phyloP scores from a whole-genome alignment of 2,797 vertebrate species.

The Pantherophis vulpinus region DNA sequence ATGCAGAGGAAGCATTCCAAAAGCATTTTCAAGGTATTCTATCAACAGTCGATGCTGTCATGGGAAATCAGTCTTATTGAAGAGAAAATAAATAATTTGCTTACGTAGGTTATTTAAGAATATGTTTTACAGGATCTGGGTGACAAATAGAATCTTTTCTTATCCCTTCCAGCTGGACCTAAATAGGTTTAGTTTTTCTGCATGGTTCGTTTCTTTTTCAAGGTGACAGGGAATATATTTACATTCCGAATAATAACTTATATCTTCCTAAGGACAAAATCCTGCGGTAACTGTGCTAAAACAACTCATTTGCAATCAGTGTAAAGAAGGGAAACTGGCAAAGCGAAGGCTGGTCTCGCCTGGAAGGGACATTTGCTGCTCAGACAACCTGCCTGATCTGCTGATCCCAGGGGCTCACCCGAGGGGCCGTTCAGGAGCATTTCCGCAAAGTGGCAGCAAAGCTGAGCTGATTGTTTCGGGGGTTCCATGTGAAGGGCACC shows the following conservation, averaged over 20 bases:
- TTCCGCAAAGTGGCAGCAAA: not conserved
- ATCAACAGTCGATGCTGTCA: constrained; percentile 23
- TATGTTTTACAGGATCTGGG: constrained; percentile 32
- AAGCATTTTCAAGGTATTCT: not conserved
- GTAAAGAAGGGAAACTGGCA: not conserved
- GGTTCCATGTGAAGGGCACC: not conserved
- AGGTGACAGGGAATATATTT: constrained; percentile 44
- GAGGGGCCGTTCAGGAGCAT: not conserved
- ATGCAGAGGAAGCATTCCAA: not conserved
- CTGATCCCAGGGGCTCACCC: too few species aligned
- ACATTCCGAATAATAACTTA: constrained; percentile 11
- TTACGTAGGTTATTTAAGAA: constrained; percentile 33
- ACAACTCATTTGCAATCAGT: not conserved
- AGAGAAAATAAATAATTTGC: constrained; percentile 35
- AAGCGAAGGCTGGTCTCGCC: not conserved
- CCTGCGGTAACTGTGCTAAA: not conserved
- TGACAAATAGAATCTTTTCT: not conserved
- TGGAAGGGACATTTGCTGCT: not conserved
- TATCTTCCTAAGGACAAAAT: not conserved
- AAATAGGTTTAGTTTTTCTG: constrained; percentile 49
- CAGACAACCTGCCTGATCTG: not conserved
- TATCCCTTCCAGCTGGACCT: constrained; percentile 32
- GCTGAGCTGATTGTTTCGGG: not conserved
- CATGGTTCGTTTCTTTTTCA: constrained; percentile 32
- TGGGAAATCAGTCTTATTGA: constrained; percentile 37